Evolutionary conservation across 2,113 vertebrate genomes (phyloP), one percentile per base, ranked within the genome.

Genomic region (Marmota flaviventris): DNA sequence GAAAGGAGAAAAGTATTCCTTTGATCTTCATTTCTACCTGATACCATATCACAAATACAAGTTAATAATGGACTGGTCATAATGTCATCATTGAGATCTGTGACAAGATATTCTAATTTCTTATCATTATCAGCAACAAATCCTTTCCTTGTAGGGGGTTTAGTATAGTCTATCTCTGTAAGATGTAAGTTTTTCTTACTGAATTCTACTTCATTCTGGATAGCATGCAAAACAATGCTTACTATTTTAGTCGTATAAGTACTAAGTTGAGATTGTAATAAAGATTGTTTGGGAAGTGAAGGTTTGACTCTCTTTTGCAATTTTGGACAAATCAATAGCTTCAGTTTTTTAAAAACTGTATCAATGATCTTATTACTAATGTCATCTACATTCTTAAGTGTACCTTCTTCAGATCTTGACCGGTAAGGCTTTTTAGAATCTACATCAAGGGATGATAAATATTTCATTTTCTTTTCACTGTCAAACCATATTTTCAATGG

Each of bases 381-480:
- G n/a, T 91, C 85, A 79, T 78, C 82, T 42, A 94, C 9, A 89
- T 12, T 12, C 13, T 85, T 53, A 34, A 53, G 84, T 85, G 87
- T 85, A 51, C 45, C 82, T 82, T 91, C 58, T 93, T 24, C 48
- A 76, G 69, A 90, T 63, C 86, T 61, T 67, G 85, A 78, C 6
- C 5, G 39, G 24, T 85, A 61, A 61, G 73, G 13, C 14, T 69
- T 85, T 75, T 9, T 5, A 37, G 84, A 13, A 58, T 94, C 89
- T 84, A 53, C 6, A 18, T 92, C 13, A 0, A 92, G 22, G 29
- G 94, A 93, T 72, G 97, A 96, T 75, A 98, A 92, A 82, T 78
- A 94, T 91, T 97, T 98, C 88, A 98, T 92, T 90, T 98, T 98
- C 63, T 95, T 98, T 39, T 97, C 96, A 91, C 97, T 98, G 25